These are phyloP conservation scores for Pteropus rufus DNA, from an alignment of 2,797 vertebrate genomes.

Conservation along the genomic window DNA sequence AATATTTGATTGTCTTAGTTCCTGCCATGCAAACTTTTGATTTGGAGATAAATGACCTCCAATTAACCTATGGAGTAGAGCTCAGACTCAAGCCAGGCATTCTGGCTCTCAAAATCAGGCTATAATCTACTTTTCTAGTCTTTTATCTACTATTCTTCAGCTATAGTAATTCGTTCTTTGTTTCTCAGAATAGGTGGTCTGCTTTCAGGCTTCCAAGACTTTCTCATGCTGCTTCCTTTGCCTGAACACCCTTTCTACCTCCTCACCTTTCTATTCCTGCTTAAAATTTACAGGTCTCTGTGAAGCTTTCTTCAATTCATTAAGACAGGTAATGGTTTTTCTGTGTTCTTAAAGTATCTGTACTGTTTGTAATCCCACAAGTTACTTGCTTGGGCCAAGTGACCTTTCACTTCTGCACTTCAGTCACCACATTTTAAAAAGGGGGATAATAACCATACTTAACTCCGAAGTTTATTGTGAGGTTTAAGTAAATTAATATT, in stretches of 20 bases:
- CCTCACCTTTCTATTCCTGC: background rate
- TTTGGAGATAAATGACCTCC: background rate
- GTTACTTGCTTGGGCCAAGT: background rate
- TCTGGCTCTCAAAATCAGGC: background rate
- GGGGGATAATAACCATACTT: background rate
- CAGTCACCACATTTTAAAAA: slow-evolving; percentile 26
- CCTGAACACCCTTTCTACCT: background rate
- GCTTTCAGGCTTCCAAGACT: background rate
- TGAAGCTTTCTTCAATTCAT: background rate
- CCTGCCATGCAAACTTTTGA: background rate
- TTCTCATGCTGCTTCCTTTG: background rate
- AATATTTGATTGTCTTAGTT: slow-evolving; percentile 34
- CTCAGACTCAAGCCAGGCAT: slow-evolving; percentile 30
- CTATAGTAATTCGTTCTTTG: background rate
- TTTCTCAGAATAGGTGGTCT: background rate
- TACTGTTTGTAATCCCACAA: background rate
- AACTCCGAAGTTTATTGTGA: background rate
- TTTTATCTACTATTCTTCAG: background rate
- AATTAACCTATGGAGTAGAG: background rate
- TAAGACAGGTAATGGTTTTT: background rate
- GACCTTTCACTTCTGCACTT: background rate
- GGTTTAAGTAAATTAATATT: slow-evolving; percentile 5
- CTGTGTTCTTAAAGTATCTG: background rate
- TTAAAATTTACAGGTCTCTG: background rate
- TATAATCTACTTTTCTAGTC: background rate